These are phyloP conservation scores for Heliornis fulica DNA, from an alignment of 2,113 vertebrate genomes.

Conservation along the genomic window DNA sequence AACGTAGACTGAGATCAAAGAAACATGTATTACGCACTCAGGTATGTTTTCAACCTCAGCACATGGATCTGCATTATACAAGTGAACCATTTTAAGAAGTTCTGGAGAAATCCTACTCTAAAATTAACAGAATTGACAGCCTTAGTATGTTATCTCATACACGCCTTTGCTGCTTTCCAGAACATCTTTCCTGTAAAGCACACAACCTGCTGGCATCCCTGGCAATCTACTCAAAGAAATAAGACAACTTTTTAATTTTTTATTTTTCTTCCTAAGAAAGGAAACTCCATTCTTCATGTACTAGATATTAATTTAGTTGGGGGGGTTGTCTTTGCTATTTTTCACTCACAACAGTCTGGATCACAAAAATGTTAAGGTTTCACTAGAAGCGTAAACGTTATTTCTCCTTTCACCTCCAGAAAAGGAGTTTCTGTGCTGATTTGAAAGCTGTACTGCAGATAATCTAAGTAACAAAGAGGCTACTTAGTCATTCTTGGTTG, in stretches of 20 bases:
- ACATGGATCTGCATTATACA: neutral
- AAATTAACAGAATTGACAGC: neutral
- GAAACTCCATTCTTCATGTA: neutral
- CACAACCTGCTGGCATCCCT: neutral
- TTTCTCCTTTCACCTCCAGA: neutral
- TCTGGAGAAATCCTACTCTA: neutral
- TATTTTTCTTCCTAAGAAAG: neutral
- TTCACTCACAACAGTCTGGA: neutral
- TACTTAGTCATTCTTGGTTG: neutral
- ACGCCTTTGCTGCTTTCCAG: neutral
- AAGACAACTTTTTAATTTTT: no score
- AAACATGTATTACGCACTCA: fast-evolving
- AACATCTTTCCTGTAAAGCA: neutral
- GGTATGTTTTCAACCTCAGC: neutral
- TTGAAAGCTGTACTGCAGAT: neutral
- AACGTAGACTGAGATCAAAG: neutral
- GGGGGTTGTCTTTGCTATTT: neutral
- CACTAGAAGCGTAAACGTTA: neutral
- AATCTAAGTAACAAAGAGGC: neutral
- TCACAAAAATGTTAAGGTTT: neutral
- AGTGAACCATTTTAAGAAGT: neutral
- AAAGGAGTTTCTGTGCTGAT: neutral
- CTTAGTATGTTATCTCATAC: neutral
- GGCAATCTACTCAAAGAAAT: neutral
- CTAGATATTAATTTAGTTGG: neutral